Conservation (phyloP, 2,797 vertebrate species). For the Melopsittacus undulatus region DNA sequence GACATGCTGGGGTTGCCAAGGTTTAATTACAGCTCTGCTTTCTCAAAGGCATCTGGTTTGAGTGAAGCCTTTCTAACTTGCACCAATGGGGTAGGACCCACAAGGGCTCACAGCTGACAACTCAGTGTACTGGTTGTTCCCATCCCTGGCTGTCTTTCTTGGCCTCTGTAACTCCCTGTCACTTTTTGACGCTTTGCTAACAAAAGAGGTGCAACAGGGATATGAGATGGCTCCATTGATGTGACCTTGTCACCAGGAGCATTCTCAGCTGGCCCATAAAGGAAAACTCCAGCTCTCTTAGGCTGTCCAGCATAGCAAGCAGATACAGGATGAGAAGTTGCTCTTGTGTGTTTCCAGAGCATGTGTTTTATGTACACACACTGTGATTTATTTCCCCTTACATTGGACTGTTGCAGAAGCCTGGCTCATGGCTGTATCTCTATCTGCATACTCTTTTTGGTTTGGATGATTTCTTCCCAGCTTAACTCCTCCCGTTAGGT, state of each 20-base stretch:
- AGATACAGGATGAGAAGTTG: background rate
- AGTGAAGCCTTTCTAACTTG: slow-evolving; percentile 3
- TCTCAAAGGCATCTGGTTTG: slow-evolving; percentile 32
- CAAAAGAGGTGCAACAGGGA: background rate
- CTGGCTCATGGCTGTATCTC: background rate
- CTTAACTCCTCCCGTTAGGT: background rate
- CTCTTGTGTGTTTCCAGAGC: background rate
- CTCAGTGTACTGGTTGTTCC: background rate
- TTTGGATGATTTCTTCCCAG: background rate
- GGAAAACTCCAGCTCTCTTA: background rate
- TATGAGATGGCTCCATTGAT: background rate
- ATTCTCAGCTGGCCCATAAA: background rate
- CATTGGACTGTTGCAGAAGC: background rate
- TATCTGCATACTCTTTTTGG: background rate
- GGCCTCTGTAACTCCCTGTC: background rate
- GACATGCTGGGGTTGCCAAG: background rate
- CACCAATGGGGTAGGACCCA: background rate
- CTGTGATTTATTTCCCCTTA: background rate
- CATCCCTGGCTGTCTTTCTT: background rate
- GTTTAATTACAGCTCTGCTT: background rate
- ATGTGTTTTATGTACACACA: background rate
- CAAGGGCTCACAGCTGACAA: background rate
- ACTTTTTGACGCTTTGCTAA: background rate
- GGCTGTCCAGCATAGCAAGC: background rate
- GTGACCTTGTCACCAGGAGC: background rate